Percentiles rank a stretch among this genome's conserved stretches.
Evolutionary conservation across 2,888 invertebrate species (phyloP).

Genomic region (Ichneumoninae sp.): DNA sequence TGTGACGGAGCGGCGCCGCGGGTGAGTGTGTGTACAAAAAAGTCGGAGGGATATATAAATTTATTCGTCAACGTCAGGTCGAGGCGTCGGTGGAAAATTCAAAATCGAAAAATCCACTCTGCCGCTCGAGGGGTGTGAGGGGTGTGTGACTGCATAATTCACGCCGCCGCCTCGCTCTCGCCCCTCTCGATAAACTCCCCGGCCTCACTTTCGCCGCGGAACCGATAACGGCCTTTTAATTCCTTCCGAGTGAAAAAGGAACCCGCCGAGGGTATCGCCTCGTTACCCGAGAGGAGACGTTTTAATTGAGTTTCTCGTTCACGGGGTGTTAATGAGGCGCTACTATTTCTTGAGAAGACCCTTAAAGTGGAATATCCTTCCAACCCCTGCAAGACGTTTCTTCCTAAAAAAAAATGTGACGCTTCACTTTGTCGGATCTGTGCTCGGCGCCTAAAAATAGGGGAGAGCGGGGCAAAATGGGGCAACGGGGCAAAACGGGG

Average conservation of each 20-base stretch:
- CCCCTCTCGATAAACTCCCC: constrained; percentile 41
- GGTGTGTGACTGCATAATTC: constrained; percentile 59
- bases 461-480: too few species aligned
- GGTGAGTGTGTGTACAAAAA: constrained; percentile 27
- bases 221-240: constrained; percentile 61
- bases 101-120: constrained; percentile 65
- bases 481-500: too few species aligned
- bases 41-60: constrained; percentile 46
- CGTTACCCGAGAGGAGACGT: constrained; percentile 47
- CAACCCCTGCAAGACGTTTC: not conserved
- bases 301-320: constrained; percentile 71
- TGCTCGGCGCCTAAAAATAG: too few species aligned
- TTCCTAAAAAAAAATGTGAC: too few species aligned
- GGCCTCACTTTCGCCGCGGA: constrained; percentile 17
- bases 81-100: constrained; percentile 52
- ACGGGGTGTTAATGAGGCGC: constrained; percentile 62
- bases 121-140: not conserved
- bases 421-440: too few species aligned
- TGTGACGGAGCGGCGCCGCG: constrained; percentile 32
- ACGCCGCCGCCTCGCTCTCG: constrained; percentile 19
- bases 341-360: constrained; percentile 10
- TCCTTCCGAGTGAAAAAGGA: constrained; percentile 34
- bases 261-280: constrained; percentile 6
- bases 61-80: constrained; percentile 60
- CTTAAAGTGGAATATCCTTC: constrained; percentile 11